phyloP scores from a whole-genome alignment of 2,888 invertebrate species.

The Caenorhabditis macrosperma region DNA sequence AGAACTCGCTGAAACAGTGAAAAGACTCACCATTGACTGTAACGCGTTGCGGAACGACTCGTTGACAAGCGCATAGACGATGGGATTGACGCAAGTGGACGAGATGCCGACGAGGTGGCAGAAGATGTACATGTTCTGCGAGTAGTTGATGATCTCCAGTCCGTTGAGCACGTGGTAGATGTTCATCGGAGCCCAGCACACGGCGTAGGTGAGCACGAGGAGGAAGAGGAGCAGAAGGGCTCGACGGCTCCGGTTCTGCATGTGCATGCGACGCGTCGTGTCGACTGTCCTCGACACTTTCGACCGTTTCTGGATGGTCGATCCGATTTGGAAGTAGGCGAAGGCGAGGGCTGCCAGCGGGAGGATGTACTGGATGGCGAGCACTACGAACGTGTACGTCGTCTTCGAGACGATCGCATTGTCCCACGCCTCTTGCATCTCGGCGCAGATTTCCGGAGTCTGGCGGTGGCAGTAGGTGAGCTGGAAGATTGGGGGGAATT shows the following conservation, averaged over 20 bases:
- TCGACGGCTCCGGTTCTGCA: constrained; percentile 81
- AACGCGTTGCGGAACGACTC: constrained; percentile 86
- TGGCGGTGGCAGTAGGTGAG: constrained; percentile 43
- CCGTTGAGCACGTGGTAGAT: constrained; percentile 85
- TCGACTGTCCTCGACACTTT: constrained; percentile 67
- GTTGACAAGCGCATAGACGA: constrained; percentile 93
- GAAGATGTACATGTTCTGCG: constrained; percentile 81
- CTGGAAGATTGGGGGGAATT: constrained; percentile 29
- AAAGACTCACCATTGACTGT: constrained; percentile 55
- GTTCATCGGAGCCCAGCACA: constrained; percentile 93
- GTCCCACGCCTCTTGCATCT: constrained; percentile 71
- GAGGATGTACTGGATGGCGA: constrained; percentile 73
- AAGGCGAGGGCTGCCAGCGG: constrained; percentile 75
- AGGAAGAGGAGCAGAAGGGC: constrained; percentile 90
- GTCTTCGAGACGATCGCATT: constrained; percentile 70
- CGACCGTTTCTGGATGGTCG: constrained; percentile 74
- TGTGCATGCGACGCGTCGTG: constrained; percentile 59
- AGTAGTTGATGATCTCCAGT: constrained; percentile 76
- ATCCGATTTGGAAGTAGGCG: constrained; percentile 78
- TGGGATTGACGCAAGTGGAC: constrained; percentile 92
- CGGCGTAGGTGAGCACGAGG: constrained; percentile 90
- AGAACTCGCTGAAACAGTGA: background rate
- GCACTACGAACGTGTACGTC: constrained; percentile 73
- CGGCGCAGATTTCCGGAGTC: constrained; percentile 55
- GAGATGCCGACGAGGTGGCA: constrained; percentile 88